Base-by-base conservation (phyloP, 2,888 invertebrate genomes). In the Plagodis pulveraria region DNA sequence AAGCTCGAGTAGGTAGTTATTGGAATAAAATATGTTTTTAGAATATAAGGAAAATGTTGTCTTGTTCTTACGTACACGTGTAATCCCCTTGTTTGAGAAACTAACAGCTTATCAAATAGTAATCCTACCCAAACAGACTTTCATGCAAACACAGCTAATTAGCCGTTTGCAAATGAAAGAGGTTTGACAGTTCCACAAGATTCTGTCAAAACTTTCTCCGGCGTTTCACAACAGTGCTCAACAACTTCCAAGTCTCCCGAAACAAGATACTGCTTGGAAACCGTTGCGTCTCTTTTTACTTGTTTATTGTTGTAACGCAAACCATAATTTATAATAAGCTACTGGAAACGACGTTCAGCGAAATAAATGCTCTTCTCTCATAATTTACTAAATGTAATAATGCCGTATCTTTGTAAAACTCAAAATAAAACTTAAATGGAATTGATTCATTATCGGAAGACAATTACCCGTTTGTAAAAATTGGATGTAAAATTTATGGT, bases 141-240 rank as follows among this genome's bases (percentile, higher is more conserved):
- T 22, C 10, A 50, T 36, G 36, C 52, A 48, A 60, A 41, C 54
- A 70, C 65, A 63, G 63, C 55, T 66, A 62, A 65, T 70, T 62
- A 54, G 54, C 35, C 49, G 50, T 52, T 67, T 69, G 67, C 62
- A 71, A 77, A 77, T 77, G 78, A 78, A 77, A 68, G 67, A 70
- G 78, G 76, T 77, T 77, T 72, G 79, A 77, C 80, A 80, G 79
- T 67, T 80, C 56, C 55, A 66, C 56, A 70, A 71, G 66, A 70
- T 67, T 66, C 61, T 65, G 54, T 70, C 66, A 66, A 62, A 72
- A 74, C 70, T 73, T 72, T 32, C 42, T 32, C 46, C 50, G 53
- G 5, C 12, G 11, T 11, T 46, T 46, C 42, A 33, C 32, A 44
- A 54, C 50, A 50, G 36, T 11, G 11, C 45, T 22, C 40, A 22